Evolutionary conservation across 2,113 vertebrate species (phyloP).

Genomic region (Uria lomvia): DNA sequence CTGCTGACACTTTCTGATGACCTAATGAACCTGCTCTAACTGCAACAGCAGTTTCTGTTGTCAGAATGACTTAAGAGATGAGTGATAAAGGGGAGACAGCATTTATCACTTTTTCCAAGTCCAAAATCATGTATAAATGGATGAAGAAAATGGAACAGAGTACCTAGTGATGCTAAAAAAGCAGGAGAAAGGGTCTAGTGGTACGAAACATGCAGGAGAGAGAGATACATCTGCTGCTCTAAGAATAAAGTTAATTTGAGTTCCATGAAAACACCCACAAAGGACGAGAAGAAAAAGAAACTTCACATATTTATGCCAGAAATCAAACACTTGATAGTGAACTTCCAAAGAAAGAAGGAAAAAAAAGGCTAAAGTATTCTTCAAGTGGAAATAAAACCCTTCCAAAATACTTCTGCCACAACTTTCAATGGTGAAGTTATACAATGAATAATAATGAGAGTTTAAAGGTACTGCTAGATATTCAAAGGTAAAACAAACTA

Average conservation of each 20-base stretch:
- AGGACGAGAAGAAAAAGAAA: neutral
- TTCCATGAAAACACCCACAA: accelerated
- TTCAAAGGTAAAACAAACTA: neutral
- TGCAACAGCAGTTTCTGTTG: neutral
- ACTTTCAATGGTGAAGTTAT: neutral
- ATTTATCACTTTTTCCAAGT: neutral
- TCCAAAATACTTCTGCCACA: neutral
- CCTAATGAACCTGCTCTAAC: neutral
- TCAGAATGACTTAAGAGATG: neutral
- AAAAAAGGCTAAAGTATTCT: neutral
- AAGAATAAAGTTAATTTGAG: neutral
- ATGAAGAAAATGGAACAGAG: slow-evolving; percentile 4
- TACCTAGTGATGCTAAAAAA: neutral
- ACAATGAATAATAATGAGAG: neutral
- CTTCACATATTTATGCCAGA: neutral
- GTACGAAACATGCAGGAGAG: neutral
- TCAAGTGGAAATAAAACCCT: neutral
- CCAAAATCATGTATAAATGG: slow-evolving; percentile 33
- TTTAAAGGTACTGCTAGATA: neutral
- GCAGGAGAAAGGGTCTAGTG: neutral
- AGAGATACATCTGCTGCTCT: neutral
- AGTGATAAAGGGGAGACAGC: neutral
- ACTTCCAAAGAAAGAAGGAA: neutral
- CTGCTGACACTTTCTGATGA: neutral
- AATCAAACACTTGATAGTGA: neutral